Conservation (phyloP, 23 tunicate species). For the Styela clava region DNA sequence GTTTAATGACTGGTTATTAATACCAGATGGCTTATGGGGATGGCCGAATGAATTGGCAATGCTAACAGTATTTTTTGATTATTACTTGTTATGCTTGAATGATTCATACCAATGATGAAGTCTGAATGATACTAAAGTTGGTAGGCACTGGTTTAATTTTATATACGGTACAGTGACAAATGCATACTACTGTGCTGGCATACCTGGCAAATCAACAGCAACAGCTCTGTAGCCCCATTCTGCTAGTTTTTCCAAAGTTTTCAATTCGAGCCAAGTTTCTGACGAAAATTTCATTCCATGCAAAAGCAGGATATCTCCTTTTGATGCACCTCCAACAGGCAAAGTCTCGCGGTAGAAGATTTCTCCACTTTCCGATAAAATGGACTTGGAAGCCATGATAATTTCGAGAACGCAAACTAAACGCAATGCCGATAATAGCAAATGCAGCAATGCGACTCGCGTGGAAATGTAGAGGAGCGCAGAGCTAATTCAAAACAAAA, state of each 20-base stretch:
- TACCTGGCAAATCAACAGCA: constrained; percentile 78
- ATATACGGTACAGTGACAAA: no score
- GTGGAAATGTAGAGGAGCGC: no score
- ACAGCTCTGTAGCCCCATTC: constrained; percentile 49
- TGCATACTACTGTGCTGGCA: no score
- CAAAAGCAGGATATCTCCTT: constrained; percentile 41
- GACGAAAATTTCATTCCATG: constrained; percentile 84
- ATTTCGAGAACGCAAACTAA: neutral
- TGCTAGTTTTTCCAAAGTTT: constrained; percentile 43
- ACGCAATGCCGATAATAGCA: neutral
- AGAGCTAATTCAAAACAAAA: no score
- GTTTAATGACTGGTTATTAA: no score
- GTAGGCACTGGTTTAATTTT: no score
- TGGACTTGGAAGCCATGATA: neutral
- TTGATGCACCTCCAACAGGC: neutral
- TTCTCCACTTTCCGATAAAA: neutral
- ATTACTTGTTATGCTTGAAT: no score
- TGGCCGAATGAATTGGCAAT: no score
- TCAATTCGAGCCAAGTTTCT: constrained; percentile 48
- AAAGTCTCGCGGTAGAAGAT: constrained; percentile 44
- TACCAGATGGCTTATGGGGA: no score
- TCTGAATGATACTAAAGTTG: no score
- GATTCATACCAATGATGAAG: no score
- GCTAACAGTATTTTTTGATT: no score
- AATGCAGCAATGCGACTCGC: neutral